Conservation (phyloP, 92 coral and sea anemone genomes). For the Phenganax stokvisi region DNA sequence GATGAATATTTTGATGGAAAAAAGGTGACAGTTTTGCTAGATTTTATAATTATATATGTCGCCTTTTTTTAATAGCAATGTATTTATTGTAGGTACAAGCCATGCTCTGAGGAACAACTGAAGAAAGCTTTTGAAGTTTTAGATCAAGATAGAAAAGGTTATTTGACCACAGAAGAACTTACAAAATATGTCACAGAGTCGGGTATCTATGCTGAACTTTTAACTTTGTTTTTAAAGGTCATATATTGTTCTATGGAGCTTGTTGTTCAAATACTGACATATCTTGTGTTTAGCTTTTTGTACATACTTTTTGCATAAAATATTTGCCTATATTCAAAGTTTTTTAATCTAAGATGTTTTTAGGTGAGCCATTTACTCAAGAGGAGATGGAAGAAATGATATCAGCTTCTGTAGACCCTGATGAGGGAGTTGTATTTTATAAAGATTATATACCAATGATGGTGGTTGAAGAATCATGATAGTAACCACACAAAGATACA, state of each 20-base stretch:
- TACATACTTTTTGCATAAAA: too few species aligned
- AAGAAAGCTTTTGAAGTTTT: constrained; percentile 96
- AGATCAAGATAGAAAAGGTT: constrained; percentile 91
- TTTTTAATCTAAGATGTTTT: background rate
- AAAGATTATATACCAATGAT: constrained; percentile 97
- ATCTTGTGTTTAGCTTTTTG: too few species aligned
- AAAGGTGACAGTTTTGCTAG: constrained; percentile 52
- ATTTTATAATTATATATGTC: background rate
- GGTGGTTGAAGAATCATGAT: constrained; percentile 78
- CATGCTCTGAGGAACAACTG: constrained; percentile 89
- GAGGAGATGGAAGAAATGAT: constrained; percentile 99
- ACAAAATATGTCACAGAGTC: constrained; percentile 92
- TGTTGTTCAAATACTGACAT: too few species aligned
- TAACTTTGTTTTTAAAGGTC: too few species aligned
- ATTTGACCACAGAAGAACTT: constrained; percentile 88
- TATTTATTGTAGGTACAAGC: constrained; percentile 60
- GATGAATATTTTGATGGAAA: constrained; percentile 77
- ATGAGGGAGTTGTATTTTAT: constrained; percentile 88
- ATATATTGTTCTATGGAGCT: too few species aligned
- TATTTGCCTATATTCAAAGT: too few species aligned
- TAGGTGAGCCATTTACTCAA: constrained; percentile 93
- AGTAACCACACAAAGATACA: too few species aligned
- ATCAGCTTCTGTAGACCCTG: constrained; percentile 98
- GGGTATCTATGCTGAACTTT: constrained; percentile 43
- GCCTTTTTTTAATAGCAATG: background rate